These are phyloP conservation scores for Tipula lateralis DNA, from an alignment of 2,888 invertebrate genomes.

Conservation along the genomic window DNA sequence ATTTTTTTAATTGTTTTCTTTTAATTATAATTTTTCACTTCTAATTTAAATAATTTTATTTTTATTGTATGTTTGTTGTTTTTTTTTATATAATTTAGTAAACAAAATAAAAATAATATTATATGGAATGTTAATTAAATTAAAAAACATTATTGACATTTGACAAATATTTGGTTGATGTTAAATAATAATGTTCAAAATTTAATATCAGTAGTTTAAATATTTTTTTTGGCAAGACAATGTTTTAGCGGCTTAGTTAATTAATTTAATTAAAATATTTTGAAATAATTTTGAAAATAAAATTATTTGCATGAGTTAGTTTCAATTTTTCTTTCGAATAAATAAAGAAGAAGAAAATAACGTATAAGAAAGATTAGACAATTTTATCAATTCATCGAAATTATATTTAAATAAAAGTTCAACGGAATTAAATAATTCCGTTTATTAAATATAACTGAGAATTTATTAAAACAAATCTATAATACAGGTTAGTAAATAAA, in stretches of 20 bases:
- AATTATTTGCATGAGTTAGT: neutral
- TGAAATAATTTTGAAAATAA: neutral
- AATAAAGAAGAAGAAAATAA: conserved; percentile 19
- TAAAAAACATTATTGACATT: neutral
- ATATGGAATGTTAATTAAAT: conserved; percentile 15
- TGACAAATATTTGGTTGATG: neutral
- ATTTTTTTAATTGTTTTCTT: neutral
- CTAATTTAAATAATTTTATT: neutral
- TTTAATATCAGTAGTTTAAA: neutral
- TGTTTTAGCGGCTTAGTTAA: neutral
- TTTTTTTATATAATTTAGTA: neutral
- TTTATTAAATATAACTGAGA: conserved; percentile 5
- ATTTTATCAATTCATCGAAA: neutral
- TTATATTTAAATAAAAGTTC: neutral
- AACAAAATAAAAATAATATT: conserved; percentile 1
- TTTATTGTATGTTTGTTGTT: neutral
- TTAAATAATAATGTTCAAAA: neutral
- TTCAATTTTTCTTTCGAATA: conserved; percentile 19
- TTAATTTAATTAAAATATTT: neutral
- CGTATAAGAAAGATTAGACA: neutral
- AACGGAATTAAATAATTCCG: neutral
- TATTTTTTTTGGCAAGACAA: neutral
- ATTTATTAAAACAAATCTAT: conserved; percentile 4
- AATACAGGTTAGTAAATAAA: neutral
- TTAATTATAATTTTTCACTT: neutral